These are phyloP conservation scores for Glossophaga mutica DNA, from an alignment of 2,797 vertebrate species.

Conservation along the genomic window DNA sequence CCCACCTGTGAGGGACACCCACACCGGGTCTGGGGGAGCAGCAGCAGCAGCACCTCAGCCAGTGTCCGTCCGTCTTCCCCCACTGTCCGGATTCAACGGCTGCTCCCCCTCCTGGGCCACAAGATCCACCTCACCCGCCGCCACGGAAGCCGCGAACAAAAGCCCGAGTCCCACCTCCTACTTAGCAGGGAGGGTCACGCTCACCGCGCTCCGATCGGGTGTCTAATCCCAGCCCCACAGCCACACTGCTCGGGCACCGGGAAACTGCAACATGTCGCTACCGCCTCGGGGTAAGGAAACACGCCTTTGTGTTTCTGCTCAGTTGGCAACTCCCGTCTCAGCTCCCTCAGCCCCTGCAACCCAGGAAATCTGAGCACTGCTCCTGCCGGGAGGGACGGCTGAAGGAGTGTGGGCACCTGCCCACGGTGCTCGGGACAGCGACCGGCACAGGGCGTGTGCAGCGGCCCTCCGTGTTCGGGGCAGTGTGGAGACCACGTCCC, in stretches of 20 bases:
- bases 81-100: not conserved
- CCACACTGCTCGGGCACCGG: not conserved
- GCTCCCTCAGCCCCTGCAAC: not conserved
- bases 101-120: not conserved
- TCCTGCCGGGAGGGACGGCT: not conserved
- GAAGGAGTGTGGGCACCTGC: not conserved
- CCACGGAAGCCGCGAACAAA: constrained; percentile 12
- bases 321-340: not conserved
- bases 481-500: not conserved
- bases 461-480: not conserved
- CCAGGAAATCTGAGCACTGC: not conserved
- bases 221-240: not conserved
- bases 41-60: not conserved
- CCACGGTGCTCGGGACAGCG: not conserved
- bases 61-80: not conserved
- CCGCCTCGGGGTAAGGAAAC: not conserved
- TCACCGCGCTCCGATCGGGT: not conserved
- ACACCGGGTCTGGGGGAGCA: not conserved
- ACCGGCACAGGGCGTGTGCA: not conserved
- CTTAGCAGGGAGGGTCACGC: not conserved
- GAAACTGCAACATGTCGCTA: not conserved
- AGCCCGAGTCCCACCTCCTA: not conserved
- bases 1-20: not conserved
- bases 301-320: not conserved
- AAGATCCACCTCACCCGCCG: not conserved